Base-by-base conservation (phyloP, 2,113 vertebrate species). In the Syrmaticus mikado region DNA sequence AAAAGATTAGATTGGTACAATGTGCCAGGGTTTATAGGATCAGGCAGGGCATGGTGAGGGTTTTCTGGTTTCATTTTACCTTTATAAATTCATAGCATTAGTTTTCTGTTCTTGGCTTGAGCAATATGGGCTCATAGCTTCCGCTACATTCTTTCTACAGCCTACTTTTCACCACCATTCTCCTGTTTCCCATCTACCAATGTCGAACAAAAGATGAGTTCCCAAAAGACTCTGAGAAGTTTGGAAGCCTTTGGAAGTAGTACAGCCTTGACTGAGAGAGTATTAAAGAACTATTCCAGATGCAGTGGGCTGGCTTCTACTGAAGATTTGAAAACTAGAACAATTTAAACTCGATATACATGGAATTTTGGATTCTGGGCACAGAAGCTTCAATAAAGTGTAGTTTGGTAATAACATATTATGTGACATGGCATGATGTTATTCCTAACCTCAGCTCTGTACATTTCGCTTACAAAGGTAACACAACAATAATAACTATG, bases 1-100 rank as follows among this genome's bases (percentile, higher is more conserved):
- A 94, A 84, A 89, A 55, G 50, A 90, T 82, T 93, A 53, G 80
- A 82, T 84, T 75, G 58, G 74, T 90, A 45, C 64, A 70, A 27
- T 78, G 83, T 92, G 53, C 40, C 30, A 75, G 46, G 64, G 38
- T 90, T 95, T 95, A 94, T 81, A 40, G 61, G 61, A 90, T 90
- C 66, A 88, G 57, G 36, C 11, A 86, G 77, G 67, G 60, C 62
- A 93, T 19, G 32, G 79, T 67, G 48, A 87, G 36, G n/a, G 40
- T 81, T 87, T 90, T 82, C 71, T 84, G 53, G 83, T 66, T 20
- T 13, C 43, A 74, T 94, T 94, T 93, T 91, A 21, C 73, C 81
- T 93, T 87, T 27, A 28, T 89, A 81, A 92, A 90, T 91, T 93
- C 65, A 84, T 41, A 71, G 36, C 40, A 85, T 18, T 8, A 15